Conservation (phyloP, 1,140 invertebrate species). For the Zaprionus lachaisei region DNA sequence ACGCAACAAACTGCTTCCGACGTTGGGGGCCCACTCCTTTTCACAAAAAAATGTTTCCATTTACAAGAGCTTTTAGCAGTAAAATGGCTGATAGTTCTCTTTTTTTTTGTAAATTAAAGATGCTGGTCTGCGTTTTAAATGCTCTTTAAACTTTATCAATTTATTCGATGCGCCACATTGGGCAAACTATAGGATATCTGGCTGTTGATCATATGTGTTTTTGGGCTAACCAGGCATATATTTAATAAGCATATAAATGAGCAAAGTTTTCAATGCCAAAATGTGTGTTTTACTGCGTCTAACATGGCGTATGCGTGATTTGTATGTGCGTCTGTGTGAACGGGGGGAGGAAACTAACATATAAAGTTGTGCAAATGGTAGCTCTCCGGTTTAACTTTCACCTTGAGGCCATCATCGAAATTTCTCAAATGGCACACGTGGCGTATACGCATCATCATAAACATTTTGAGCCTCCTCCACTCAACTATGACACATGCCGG, state of each 20-base stretch:
- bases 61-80: constrained; percentile 1
- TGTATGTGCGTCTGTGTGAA: constrained; percentile 3
- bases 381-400: constrained; percentile 1
- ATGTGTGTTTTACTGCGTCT: constrained; percentile 50
- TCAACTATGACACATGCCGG: constrained; percentile 35
- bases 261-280: constrained; percentile 65
- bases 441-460: constrained; percentile 49
- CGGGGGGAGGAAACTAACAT: constrained; percentile 4
- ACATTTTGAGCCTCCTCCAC: constrained; percentile 4
- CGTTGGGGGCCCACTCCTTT: too few relatives aligned
- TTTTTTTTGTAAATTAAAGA: not conserved
- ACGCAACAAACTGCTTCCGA: not conserved
- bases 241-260: constrained; percentile 81
- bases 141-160: not conserved
- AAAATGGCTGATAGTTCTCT: not conserved
- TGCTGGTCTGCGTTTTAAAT: not conserved
- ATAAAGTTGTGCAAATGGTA: not conserved
- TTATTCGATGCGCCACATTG: not conserved
- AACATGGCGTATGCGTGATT: constrained; percentile 60
- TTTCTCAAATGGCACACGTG: constrained; percentile 41
- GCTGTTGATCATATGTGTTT: constrained; percentile 8
- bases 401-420: constrained; percentile 41
- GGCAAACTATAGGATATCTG: constrained; percentile 3
- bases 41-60: not conserved
- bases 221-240: constrained; percentile 41